Base-by-base conservation (phyloP, 1,140 invertebrate species). In the Drosophila cardini region DNA sequence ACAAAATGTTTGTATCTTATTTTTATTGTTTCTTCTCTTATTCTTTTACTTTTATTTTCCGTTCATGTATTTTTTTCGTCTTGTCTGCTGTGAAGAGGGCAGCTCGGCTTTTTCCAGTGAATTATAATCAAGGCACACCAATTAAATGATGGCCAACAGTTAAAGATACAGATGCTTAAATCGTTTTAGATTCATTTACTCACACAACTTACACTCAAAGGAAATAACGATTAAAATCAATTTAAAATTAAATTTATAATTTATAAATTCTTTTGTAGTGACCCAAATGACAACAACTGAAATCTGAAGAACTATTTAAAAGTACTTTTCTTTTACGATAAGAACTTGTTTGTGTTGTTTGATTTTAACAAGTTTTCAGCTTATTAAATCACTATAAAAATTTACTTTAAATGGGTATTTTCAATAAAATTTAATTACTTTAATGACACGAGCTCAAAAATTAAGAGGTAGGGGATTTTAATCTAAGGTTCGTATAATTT, bases 71-170 rank as follows among this genome's bases (percentile, higher is more conserved):
- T 26, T 57, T 38, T 58, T 32, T 56, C 7, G 36, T 60, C 61
- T 52, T 15, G 16, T 46, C 52, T 36, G 38, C 16, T 43, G 13
- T 53, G 50, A 36, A 21, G 50, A 36, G 21, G 56, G 21, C 65
- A 62, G 46, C 26, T 7, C 8, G 70, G 13, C 34, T 50, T 70
- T 77, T 82, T 86, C 78, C 78, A 78, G 80, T 71, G 81, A 81
- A 85, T 81, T 85, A 78, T 86, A 72, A 78, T 82, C 72, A 72
- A 56, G 38, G 55, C 56, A 60, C 62, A 58, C 72, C 78, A 85
- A 87, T 82, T 87, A 82, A 86, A 82, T 58, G 46, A 82, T 58
- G 46, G 26, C 46, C 26, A 13, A 43, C 34, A 53, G 55, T 56
- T 60, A 58, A 71, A 55, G 65, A 82, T 67, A 67, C n/a, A n/a